Percentiles rank a stretch among this genome's conserved stretches.
These are phyloP conservation scores for Bettongia penicillata DNA, from an alignment of 2,113 vertebrate genomes.

Conservation along the genomic window DNA sequence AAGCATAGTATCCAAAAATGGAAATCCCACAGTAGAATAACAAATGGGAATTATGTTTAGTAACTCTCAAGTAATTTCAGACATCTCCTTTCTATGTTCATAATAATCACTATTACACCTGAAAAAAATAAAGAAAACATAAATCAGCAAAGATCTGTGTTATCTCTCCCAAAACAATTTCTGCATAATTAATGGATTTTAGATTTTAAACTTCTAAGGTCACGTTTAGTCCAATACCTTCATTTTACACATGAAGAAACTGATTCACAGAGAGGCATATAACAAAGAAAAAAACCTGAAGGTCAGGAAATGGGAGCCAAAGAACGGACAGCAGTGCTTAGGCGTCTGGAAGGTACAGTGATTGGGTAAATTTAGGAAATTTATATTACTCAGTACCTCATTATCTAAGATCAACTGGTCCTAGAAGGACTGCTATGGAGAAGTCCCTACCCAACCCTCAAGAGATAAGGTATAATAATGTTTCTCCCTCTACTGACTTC, in stretches of 20 bases:
- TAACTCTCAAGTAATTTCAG: neutral
- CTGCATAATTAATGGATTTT: neutral
- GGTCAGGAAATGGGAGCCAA: neutral
- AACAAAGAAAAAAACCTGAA: neutral
- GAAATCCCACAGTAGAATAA: neutral
- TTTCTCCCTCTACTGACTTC: neutral
- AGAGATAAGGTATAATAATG: neutral
- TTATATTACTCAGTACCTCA: neutral
- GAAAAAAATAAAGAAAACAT: neutral
- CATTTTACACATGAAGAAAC: neutral
- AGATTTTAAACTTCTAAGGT: neutral
- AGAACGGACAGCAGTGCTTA: neutral
- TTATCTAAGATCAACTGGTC: neutral
- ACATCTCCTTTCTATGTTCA: neutral
- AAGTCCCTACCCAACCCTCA: neutral
- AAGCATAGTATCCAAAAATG: neutral
- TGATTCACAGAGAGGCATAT: neutral
- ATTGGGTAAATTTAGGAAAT: neutral
- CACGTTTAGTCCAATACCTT: neutral
- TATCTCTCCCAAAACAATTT: neutral
- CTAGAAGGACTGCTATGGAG: neutral
- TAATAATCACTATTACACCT: neutral
- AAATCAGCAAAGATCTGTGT: neutral
- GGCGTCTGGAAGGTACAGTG: neutral
- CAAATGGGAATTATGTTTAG: neutral